A percentile compares a stretch with the other conserved stretches of the same genome.
Evolutionary conservation across 2,888 invertebrate genomes (phyloP).

Genomic region (Dorcus parallelipipedus): DNA sequence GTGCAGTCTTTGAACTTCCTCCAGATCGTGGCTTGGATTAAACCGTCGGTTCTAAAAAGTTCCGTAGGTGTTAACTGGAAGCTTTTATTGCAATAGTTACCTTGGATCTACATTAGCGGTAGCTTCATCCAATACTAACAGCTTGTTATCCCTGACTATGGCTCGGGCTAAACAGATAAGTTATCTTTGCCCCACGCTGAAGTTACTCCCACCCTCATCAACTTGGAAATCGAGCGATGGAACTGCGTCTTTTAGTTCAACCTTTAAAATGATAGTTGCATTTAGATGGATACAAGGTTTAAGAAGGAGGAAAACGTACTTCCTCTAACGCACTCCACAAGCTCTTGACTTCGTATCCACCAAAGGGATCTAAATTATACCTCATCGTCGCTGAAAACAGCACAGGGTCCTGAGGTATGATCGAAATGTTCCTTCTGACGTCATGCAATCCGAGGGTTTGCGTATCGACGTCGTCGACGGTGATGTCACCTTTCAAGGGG

Average conservation of each 20-base stretch:
- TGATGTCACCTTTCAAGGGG: slow-evolving; percentile 70
- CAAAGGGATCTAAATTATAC: slow-evolving; percentile 80
- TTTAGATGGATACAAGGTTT: neutral
- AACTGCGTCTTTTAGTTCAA: slow-evolving; percentile 71
- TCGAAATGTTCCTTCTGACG: slow-evolving; percentile 75
- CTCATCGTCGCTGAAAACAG: slow-evolving; percentile 76
- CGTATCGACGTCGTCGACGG: slow-evolving; percentile 73
- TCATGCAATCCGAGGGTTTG: slow-evolving; percentile 71
- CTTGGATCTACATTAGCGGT: slow-evolving; percentile 87
- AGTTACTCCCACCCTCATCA: slow-evolving; percentile 77
- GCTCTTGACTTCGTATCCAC: slow-evolving; percentile 64
- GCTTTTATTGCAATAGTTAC: slow-evolving; percentile 62
- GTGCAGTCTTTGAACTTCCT: slow-evolving; percentile 72
- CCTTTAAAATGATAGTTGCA: slow-evolving; percentile 44
- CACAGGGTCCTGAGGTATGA: slow-evolving; percentile 53
- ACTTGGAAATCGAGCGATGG: slow-evolving; percentile 62
- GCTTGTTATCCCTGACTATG: slow-evolving; percentile 71
- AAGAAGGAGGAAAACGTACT: slow-evolving; percentile 35
- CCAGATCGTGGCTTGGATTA: slow-evolving; percentile 76
- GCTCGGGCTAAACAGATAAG: slow-evolving; percentile 83
- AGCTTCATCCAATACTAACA: slow-evolving; percentile 85
- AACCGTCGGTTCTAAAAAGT: slow-evolving; percentile 58
- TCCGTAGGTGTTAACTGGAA: slow-evolving; percentile 55
- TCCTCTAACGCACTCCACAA: slow-evolving; percentile 74
- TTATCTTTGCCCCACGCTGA: slow-evolving; percentile 86